Evolutionary conservation across 2,888 invertebrate genomes (phyloP), one percentile per base, ranked within the genome.

Genomic region (Kuschelorhynchus macadamiae): DNA sequence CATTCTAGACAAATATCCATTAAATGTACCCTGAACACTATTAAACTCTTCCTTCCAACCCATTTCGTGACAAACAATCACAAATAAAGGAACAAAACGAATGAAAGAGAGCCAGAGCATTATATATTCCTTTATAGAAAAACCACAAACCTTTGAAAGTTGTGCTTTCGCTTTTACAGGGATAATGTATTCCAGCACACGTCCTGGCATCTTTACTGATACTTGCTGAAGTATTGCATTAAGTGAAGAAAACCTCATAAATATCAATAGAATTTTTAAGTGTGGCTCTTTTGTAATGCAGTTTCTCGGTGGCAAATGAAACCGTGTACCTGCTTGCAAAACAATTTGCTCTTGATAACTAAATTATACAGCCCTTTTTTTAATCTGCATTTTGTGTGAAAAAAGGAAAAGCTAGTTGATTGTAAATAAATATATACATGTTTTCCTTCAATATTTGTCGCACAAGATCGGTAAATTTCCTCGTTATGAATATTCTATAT

Each of bases 191-290:
- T 75, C 78, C 64, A 75, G 75, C 76, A 76, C 78, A 78, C 78
- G 78, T 74, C 44, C 55, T 64, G 65, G 68, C 76, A 75, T 77
- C 76, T 77, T 78, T 75, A 75, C 74, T 76, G 75, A 77, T 77
- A 75, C 72, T 74, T 75, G 74, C 74, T 72, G 75, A 75, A 57
- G 50, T 67, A 56, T 63, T 57, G 76, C 75, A 77, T 77, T 77
- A 72, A 73, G 68, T 72, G 71, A 70, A 72, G 72, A 72, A 72
- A 74, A 73, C 78, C 77, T 78, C 75, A 78, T 78, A 78, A 78
- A 78, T 78, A 78, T 78, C 77, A 78, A 78, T 77, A 72, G 78
- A 71, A 74, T 72, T 75, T 76, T 77, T 76, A 75, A 76, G 75
- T 74, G 66, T 33, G 72, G 70, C 70, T 74, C 74, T 75, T 67